Evolutionary conservation across 2,888 invertebrate species (phyloP).

Genomic region (Palloptera scutellata): DNA sequence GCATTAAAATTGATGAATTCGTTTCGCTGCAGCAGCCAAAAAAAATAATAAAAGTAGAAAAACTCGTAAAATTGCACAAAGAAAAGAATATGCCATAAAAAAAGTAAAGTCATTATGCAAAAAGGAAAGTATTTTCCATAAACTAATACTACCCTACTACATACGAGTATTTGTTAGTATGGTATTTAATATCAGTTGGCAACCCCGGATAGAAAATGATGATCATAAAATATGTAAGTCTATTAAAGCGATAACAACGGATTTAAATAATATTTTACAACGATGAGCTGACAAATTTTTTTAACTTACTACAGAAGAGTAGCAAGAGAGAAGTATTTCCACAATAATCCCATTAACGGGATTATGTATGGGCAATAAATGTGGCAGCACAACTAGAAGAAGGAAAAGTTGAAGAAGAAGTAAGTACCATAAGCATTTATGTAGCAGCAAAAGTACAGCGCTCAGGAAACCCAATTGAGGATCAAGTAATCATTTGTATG

Average conservation of each 20-base stretch:
- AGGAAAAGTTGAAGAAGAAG: not conserved
- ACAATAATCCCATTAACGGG: slow-evolving; percentile 58
- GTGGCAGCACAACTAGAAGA: slow-evolving; percentile 39
- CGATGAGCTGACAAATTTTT: slow-evolving; percentile 12
- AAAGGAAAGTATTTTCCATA: no score
- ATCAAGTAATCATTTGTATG: slow-evolving; percentile 41
- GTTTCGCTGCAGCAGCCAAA: slow-evolving; percentile 43
- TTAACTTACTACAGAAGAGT: no score
- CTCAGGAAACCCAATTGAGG: slow-evolving; percentile 33
- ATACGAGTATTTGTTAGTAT: not conserved
- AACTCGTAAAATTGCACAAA: slow-evolving; percentile 35
- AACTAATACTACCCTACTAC: no score
- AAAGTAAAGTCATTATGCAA: no score
- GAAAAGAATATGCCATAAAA: not conserved
- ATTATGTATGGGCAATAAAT: slow-evolving; percentile 64
- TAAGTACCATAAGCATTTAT: not conserved
- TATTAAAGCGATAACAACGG: slow-evolving; percentile 62
- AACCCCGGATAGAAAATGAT: slow-evolving; percentile 11
- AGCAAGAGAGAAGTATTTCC: not conserved
- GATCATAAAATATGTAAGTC: slow-evolving; percentile 53
- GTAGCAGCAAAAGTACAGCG: not conserved
- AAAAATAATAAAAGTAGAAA: slow-evolving; percentile 31
- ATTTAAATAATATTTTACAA: slow-evolving; percentile 44
- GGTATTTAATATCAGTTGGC: not conserved
- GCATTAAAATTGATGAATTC: slow-evolving; percentile 54